Conservation (phyloP, 2,797 vertebrate species). For the Monodelphis domestica region DNA sequence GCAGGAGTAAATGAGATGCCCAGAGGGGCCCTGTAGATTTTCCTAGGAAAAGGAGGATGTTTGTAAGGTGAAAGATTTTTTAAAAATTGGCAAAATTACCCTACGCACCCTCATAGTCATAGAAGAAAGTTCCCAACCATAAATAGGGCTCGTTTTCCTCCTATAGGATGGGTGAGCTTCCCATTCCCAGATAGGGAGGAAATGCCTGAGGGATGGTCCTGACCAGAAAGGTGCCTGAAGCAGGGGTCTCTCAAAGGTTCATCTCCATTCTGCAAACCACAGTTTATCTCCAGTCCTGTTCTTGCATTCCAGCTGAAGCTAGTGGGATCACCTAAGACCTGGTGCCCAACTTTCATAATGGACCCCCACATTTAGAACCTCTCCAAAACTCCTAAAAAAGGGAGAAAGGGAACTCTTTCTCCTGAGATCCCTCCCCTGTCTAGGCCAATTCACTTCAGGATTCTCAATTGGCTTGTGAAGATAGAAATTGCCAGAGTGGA, state of each 20-base stretch:
- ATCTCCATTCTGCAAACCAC: background rate
- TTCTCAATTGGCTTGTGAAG: background rate
- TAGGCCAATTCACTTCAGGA: background rate
- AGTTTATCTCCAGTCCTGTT: background rate
- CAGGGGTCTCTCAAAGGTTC: background rate
- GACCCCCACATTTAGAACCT: background rate
- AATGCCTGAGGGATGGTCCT: background rate
- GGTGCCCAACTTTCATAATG: background rate
- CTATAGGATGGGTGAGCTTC: too few species aligned
- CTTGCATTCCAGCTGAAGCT: background rate
- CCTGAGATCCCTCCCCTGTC: background rate
- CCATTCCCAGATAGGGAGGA: too few species aligned
- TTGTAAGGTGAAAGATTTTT: background rate
- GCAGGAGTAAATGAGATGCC: background rate
- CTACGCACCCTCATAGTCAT: background rate
- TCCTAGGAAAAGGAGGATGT: background rate
- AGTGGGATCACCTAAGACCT: background rate
- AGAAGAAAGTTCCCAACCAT: background rate
- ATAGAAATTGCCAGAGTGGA: background rate
- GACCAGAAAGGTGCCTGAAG: background rate
- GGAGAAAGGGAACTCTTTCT: background rate
- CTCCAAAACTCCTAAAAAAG: background rate
- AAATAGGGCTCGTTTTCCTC: too few species aligned
- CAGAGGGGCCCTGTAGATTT: background rate
- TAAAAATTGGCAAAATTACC: background rate